phyloP scores from a whole-genome alignment of 1,140 invertebrate genomes.

The Berghia stephanieae region DNA sequence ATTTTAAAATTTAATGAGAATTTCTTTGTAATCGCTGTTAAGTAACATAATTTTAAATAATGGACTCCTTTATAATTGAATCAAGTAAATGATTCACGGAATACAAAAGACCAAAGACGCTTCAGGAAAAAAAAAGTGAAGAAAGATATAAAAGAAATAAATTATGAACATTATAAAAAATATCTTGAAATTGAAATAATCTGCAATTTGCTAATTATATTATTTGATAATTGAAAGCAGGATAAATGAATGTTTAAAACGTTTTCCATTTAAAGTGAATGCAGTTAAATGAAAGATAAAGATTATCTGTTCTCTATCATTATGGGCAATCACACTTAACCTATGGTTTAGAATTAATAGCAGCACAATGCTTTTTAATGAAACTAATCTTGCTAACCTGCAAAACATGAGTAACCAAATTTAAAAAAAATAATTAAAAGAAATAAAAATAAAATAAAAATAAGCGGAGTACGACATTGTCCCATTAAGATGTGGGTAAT shows the following conservation, averaged over 20 bases:
- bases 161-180: neutral
- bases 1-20: neutral
- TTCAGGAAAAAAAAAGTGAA: neutral
- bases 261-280: neutral
- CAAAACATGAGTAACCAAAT: too few relatives aligned
- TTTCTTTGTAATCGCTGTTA: neutral
- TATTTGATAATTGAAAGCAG: too few relatives aligned
- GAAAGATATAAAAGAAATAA: neutral
- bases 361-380: too few relatives aligned
- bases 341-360: neutral
- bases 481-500: too few relatives aligned
- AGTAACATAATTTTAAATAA: neutral
- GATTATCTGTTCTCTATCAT: neutral
- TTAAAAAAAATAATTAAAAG: too few relatives aligned
- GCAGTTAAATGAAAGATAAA: neutral
- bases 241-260: neutral
- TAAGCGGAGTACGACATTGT: too few relatives aligned
- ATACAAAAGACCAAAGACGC: neutral
- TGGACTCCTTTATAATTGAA: neutral
- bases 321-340: neutral
- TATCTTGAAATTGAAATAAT: too few relatives aligned
- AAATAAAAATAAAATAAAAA: too few relatives aligned
- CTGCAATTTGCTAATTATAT: too few relatives aligned
- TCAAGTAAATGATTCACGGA: neutral
- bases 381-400: too few relatives aligned